A percentile compares a stretch with the other conserved stretches of the same genome.
Conservation (phyloP, 1,140 invertebrate species). For the Lepidotrigona ventralis region DNA sequence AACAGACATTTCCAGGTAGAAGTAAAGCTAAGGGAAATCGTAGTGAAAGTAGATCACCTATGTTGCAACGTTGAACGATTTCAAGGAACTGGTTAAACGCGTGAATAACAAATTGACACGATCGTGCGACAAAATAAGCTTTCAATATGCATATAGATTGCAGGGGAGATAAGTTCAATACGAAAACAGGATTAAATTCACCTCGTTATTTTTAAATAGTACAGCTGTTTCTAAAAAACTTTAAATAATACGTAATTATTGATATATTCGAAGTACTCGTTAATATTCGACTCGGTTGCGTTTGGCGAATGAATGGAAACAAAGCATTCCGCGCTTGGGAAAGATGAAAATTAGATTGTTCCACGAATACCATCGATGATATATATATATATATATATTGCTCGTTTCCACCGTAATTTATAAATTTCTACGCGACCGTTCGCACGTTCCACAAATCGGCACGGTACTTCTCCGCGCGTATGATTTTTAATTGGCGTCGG, state of each 20-base stretch:
- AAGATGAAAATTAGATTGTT: background rate
- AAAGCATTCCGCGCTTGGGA: background rate
- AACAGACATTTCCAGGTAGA: background rate
- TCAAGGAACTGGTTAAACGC: background rate
- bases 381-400: slow-evolving; percentile 4
- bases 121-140: too few relatives aligned
- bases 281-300: background rate
- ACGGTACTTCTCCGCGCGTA: background rate
- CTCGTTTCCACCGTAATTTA: background rate
- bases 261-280: background rate
- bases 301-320: background rate
- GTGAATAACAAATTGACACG: too few relatives aligned
- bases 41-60: background rate
- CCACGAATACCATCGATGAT: background rate
- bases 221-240: background rate
- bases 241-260: background rate
- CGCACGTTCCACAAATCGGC: background rate
- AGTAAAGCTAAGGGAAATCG: background rate
- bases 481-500: background rate
- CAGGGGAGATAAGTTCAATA: background rate
- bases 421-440: slow-evolving; percentile 1
- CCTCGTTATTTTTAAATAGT: background rate
- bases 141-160: background rate
- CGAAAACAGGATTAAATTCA: background rate
- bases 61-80: background rate